A percentile compares a stretch with the other conserved stretches of the same genome.
These are phyloP conservation scores for Amblyopsis rosae DNA, from an alignment of 2,113 vertebrate species.

Conservation along the genomic window DNA sequence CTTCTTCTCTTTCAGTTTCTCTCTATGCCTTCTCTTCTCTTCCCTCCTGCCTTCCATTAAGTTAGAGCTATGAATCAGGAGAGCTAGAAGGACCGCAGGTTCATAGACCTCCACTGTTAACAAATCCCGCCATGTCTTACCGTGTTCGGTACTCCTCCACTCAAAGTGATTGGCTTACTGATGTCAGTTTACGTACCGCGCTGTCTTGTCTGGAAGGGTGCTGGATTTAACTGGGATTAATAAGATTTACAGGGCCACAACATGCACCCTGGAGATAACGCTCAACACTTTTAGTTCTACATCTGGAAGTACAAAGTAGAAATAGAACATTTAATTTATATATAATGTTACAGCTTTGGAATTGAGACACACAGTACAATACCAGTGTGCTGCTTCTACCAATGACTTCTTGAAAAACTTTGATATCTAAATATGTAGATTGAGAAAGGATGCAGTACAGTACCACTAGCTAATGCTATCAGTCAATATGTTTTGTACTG, in stretches of 20 bases:
- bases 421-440: no score
- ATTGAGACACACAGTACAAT: no score
- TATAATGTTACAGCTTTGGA: no score
- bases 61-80: slow-evolving; percentile 36
- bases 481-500: no score
- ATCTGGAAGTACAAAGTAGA: neutral
- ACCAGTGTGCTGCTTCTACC: no score
- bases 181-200: neutral
- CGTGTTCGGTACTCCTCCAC: slow-evolving; percentile 3
- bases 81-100: slow-evolving; percentile 5
- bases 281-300: neutral
- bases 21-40: slow-evolving; percentile 10
- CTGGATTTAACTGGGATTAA: neutral
- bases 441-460: no score
- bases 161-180: neutral
- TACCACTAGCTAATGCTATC: neutral
- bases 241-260: slow-evolving; percentile 18
- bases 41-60: slow-evolving; percentile 18
- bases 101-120: neutral
- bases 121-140: slow-evolving; percentile 20
- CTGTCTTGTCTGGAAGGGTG: slow-evolving; percentile 11
- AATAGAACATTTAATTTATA: neutral
- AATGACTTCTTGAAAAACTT: no score
- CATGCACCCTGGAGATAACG: neutral
- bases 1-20: slow-evolving; percentile 7